A percentile compares a stretch with the other conserved stretches of the same genome.
phyloP scores from a whole-genome alignment of 92 coral and sea anemone genomes.

The Porites cylindrica region DNA sequence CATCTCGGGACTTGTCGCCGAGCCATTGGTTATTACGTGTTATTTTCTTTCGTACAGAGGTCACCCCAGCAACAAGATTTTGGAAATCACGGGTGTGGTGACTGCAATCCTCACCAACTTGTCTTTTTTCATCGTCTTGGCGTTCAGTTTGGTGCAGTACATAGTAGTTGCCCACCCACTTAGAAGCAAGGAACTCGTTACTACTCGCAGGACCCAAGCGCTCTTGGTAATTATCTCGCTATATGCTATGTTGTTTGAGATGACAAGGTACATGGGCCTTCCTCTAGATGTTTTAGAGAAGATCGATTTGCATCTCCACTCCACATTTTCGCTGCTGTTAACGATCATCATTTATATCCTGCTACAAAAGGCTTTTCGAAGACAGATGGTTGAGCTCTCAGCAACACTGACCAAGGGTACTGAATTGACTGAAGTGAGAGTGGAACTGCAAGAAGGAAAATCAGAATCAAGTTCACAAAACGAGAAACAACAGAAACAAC shows the following conservation, averaged over 20 bases:
- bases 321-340: slow-evolving; percentile 55
- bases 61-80: slow-evolving; percentile 26
- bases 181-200: slow-evolving; percentile 55
- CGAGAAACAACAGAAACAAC: neutral
- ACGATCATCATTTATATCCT: slow-evolving; percentile 58
- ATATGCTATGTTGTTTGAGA: slow-evolving; percentile 58
- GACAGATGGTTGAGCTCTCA: slow-evolving; percentile 33
- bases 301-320: slow-evolving; percentile 63
- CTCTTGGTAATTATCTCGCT: slow-evolving; percentile 47
- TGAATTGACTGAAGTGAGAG: neutral
- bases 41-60: slow-evolving; percentile 43
- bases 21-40: slow-evolving; percentile 48
- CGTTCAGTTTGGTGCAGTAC: slow-evolving; percentile 76
- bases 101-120: slow-evolving; percentile 57
- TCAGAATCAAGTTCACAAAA: neutral
- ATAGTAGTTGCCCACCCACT: slow-evolving; percentile 71
- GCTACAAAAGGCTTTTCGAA: slow-evolving; percentile 62
- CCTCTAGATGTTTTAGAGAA: slow-evolving; percentile 28
- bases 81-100: slow-evolving; percentile 26
- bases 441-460: neutral
- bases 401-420: neutral
- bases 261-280: slow-evolving; percentile 32
- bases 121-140: slow-evolving; percentile 71
- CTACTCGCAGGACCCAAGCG: slow-evolving; percentile 18
- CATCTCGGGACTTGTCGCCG: slow-evolving; percentile 54